phyloP scores from a whole-genome alignment of 2,888 invertebrate genomes.

The Clistopyga incitator region DNA sequence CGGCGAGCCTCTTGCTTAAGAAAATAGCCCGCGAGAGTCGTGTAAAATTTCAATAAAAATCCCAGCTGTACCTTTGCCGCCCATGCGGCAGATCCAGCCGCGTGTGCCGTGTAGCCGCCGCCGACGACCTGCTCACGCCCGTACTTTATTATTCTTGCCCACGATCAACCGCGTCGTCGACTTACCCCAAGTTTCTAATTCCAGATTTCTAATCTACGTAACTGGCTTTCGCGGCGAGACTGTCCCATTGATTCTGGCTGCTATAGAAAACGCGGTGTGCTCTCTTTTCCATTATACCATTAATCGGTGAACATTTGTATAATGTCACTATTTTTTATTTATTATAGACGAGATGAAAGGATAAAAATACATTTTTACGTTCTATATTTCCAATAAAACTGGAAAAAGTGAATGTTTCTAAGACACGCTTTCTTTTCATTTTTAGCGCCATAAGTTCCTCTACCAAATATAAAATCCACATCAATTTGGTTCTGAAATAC shows the following conservation, averaged over 20 bases:
- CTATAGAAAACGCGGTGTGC: constrained; percentile 9
- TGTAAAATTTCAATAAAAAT: constrained; percentile 36
- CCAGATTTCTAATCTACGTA: constrained; percentile 68
- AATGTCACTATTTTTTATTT: background rate
- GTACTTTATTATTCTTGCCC: constrained; percentile 48
- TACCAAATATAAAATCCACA: no score
- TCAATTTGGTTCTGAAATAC: no score
- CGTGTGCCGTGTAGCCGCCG: background rate
- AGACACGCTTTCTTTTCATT: no score
- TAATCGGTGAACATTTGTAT: background rate
- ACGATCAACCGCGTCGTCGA: constrained; percentile 55
- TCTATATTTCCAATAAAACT: no score
- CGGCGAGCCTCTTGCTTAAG: constrained; percentile 11
- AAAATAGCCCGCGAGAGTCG: background rate
- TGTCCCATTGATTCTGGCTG: constrained; percentile 17
- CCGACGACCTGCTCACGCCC: background rate
- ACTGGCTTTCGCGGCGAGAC: constrained; percentile 60
- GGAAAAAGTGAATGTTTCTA: no score
- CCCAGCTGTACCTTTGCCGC: background rate
- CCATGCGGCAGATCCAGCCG: constrained; percentile 8
- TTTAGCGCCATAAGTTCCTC: no score
- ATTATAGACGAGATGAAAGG: background rate
- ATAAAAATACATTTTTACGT: background rate
- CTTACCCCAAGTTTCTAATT: constrained; percentile 68
- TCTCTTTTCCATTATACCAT: constrained; percentile 20